Conservation (phyloP, 2,888 invertebrate genomes). For the Hylaea fasciaria region DNA sequence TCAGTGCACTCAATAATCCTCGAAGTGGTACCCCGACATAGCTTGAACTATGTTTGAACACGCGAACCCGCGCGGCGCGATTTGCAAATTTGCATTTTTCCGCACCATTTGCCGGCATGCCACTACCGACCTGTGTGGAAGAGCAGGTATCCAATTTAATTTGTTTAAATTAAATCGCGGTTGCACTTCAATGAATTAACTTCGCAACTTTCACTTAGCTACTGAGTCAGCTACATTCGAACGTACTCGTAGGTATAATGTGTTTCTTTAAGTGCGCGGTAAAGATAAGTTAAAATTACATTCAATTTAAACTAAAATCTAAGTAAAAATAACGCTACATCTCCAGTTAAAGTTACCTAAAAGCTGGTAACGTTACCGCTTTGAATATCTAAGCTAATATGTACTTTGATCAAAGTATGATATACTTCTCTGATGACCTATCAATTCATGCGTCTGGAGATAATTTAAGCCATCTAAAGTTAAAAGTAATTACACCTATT, state of each 20-base stretch:
- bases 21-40: conserved; percentile 10
- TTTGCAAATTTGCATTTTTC: conserved; percentile 72
- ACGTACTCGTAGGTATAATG: too few species aligned
- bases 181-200: neutral
- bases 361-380: too few species aligned
- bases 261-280: too few species aligned
- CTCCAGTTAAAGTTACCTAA: too few species aligned
- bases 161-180: conserved; percentile 4
- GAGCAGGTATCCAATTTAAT: conserved; percentile 7
- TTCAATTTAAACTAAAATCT: neutral
- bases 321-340: too few species aligned
- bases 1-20: conserved; percentile 10
- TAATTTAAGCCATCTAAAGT: too few species aligned
- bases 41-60: conserved; percentile 39
- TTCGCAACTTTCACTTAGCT: neutral
- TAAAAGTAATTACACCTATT: too few species aligned
- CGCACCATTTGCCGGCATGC: conserved; percentile 59
- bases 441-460: too few species aligned
- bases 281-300: neutral
- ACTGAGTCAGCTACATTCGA: too few species aligned
- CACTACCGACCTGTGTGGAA: conserved; percentile 22
- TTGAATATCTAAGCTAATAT: too few species aligned
- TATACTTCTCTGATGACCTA: too few species aligned
- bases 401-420: too few species aligned
- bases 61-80: conserved; percentile 54